Percentiles rank a stretch among this genome's conserved stretches.
Evolutionary conservation across 2,888 invertebrate genomes (phyloP).

Genomic region (Aleiodes leptofemur): DNA sequence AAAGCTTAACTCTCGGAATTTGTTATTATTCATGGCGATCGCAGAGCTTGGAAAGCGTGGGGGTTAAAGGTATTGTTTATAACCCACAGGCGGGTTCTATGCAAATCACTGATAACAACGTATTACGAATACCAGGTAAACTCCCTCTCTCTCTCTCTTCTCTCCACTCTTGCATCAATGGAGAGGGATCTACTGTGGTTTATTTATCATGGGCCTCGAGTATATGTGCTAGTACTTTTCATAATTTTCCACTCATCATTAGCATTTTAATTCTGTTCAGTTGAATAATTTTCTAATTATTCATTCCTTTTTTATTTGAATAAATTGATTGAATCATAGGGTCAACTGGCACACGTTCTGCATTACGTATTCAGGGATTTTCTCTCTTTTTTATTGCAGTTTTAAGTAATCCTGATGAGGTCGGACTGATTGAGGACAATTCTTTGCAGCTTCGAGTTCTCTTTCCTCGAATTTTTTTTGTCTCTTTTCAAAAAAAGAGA

Average conservation of each 20-base stretch:
- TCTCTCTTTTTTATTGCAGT: too few species aligned
- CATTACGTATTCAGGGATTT: too few species aligned
- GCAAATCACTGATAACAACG: conserved; percentile 59
- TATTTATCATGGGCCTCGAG: conserved; percentile 1
- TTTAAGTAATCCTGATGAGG: too few species aligned
- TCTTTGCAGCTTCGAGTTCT: too few species aligned
- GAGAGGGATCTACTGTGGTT: conserved; percentile 11
- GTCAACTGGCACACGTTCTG: too few species aligned
- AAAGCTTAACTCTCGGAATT: conserved; percentile 15
- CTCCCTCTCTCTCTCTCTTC: background rate
- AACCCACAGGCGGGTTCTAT: conserved; percentile 53
- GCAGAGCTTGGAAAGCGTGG: background rate
- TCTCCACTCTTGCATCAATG: background rate
- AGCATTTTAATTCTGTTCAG: background rate
- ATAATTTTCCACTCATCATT: background rate
- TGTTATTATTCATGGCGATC: conserved; percentile 29
- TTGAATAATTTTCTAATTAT: too few species aligned
- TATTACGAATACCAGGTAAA: conserved; percentile 40
- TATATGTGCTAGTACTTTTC: background rate
- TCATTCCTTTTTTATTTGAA: too few species aligned
- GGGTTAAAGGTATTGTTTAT: conserved; percentile 52
- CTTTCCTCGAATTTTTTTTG: background rate
- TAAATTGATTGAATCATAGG: too few species aligned
- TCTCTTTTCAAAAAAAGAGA: background rate
- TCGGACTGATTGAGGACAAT: too few species aligned